Conservation (phyloP, 92 coral and sea anemone species). For the Epizoanthus ramosus region DNA sequence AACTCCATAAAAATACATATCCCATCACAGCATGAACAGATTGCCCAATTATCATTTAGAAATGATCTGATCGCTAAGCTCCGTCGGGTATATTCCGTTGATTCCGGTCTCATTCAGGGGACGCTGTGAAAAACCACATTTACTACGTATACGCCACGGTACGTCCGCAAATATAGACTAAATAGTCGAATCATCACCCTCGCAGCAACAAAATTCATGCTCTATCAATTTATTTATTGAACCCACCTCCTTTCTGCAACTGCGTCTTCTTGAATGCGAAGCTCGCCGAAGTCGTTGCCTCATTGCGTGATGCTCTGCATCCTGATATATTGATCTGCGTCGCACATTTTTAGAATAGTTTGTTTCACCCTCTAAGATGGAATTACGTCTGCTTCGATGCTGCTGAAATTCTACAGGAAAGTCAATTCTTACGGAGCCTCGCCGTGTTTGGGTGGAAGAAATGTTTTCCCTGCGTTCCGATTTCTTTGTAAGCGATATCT, state of each 20-base stretch:
- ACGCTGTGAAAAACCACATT: too few species aligned
- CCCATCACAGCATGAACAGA: too few species aligned
- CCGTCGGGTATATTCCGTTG: too few species aligned
- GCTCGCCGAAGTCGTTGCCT: slow-evolving; percentile 18
- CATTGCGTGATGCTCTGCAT: slow-evolving; percentile 17
- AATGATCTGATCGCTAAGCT: too few species aligned
- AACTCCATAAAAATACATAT: too few species aligned
- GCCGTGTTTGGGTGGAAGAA: not conserved
- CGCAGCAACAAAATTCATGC: not conserved
- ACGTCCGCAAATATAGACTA: too few species aligned
- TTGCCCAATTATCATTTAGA: too few species aligned
- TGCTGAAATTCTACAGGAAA: slow-evolving; percentile 10
- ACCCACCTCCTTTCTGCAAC: slow-evolving; percentile 14
- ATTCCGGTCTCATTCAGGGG: too few species aligned
- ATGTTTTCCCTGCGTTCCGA: not conserved
- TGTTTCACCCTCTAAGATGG: not conserved
- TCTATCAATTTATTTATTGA: not conserved
- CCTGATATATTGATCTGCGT: slow-evolving; percentile 13
- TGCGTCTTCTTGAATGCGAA: slow-evolving; percentile 14
- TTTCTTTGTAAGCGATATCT: not conserved
- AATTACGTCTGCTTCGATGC: not conserved
- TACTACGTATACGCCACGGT: too few species aligned
- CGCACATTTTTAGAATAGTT: slow-evolving; percentile 10
- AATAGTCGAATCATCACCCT: too few species aligned
- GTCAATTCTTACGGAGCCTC: slow-evolving; percentile 10